phyloP scores from a whole-genome alignment of 2,888 invertebrate species.

The Melinaea marsaeus region DNA sequence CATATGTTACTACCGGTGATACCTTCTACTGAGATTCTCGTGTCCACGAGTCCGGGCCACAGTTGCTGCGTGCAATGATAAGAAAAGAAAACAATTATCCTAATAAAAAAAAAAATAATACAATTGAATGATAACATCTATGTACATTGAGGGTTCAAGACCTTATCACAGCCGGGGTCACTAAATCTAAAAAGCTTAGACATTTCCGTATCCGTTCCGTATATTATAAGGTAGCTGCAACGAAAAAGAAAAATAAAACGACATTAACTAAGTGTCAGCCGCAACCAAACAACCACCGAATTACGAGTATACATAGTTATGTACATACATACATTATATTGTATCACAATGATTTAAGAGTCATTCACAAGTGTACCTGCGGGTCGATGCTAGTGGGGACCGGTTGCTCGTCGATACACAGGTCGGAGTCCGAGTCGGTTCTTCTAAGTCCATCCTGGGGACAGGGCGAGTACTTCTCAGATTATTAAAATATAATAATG shows the following conservation, averaged over 20 bases:
- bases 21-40: conserved; percentile 80
- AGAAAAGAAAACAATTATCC: conserved; percentile 48
- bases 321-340: conserved; percentile 6
- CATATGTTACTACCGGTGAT: conserved; percentile 79
- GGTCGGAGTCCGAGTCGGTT: conserved; percentile 93
- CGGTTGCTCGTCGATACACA: conserved; percentile 86
- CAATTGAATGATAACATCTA: conserved; percentile 23
- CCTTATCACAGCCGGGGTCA: conserved; percentile 74
- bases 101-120: conserved; percentile 47
- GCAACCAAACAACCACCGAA: conserved; percentile 10
- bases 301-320: background rate
- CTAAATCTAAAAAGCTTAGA: conserved; percentile 68
- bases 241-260: conserved; percentile 53
- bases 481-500: background rate
- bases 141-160: conserved; percentile 46
- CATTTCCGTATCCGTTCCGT: conserved; percentile 76
- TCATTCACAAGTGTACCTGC: conserved; percentile 52
- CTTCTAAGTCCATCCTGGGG: conserved; percentile 72
- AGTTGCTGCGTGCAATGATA: conserved; percentile 75
- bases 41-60: conserved; percentile 79
- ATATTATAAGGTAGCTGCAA: conserved; percentile 75
- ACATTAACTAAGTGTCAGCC: conserved; percentile 17
- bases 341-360: conserved; percentile 10
- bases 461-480: conserved; percentile 4
- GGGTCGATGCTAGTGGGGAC: conserved; percentile 67